Evolutionary conservation across 1,140 invertebrate species (phyloP).

Genomic region (Nasonia giraulti): DNA sequence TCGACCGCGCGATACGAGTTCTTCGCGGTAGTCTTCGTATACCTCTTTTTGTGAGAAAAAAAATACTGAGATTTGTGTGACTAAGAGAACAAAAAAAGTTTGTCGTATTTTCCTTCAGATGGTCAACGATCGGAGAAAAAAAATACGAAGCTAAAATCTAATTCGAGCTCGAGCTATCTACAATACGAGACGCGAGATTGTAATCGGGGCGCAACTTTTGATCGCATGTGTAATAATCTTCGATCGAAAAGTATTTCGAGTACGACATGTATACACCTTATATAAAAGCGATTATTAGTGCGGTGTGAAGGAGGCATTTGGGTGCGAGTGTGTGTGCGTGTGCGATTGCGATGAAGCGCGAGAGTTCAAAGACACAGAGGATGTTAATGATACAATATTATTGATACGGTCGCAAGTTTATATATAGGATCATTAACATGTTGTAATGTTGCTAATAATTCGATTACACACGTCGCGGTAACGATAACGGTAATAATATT

Average conservation of each 20-base stretch:
- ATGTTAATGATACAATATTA: conserved; percentile 61
- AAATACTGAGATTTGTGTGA: background rate
- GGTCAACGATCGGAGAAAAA: conserved; percentile 14
- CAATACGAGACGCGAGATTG: conserved; percentile 1
- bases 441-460: conserved; percentile 65
- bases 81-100: background rate
- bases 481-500: conserved; percentile 66
- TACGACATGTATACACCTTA: conserved; percentile 41
- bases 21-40: background rate
- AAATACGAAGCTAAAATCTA: conserved; percentile 19
- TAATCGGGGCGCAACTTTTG: conserved; percentile 45
- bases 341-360: conserved; percentile 41
- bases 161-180: background rate
- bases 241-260: conserved; percentile 47
- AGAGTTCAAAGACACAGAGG: conserved; percentile 47
- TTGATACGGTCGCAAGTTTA: conserved; percentile 65
- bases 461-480: conserved; percentile 58
- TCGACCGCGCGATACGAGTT: background rate
- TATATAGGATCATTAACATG: conserved; percentile 62
- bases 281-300: conserved; percentile 41
- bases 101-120: conserved; percentile 1
- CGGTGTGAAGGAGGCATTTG: conserved; percentile 20
- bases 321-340: conserved; percentile 41
- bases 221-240: background rate
- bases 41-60: background rate